Conservation (phyloP, 1,140 invertebrate genomes). For the Andrena cerasifolii region DNA sequence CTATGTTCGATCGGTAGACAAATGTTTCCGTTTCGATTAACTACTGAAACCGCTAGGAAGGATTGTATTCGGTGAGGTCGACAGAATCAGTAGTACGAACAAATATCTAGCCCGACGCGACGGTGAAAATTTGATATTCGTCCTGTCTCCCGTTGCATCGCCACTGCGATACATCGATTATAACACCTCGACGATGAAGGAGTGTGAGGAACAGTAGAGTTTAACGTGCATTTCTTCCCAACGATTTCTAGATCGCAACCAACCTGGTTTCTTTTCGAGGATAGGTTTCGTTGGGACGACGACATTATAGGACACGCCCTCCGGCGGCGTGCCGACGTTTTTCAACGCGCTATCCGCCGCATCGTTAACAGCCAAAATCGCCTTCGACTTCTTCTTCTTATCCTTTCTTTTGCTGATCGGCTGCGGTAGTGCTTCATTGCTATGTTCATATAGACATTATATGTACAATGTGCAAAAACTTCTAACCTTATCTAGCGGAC, state of each 20-base stretch:
- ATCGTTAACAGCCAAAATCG: conserved; percentile 47
- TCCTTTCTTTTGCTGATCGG: conserved; percentile 80
- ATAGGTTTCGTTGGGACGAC: conserved; percentile 47
- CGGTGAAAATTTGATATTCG: neutral
- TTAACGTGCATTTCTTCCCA: conserved; percentile 40
- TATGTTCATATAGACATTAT: conserved; percentile 50
- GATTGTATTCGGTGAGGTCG: neutral
- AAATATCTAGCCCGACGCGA: neutral
- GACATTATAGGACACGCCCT: conserved; percentile 60
- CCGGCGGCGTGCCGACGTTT: conserved; percentile 45
- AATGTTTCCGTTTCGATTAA: neutral
- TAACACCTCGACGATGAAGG: too few species aligned
- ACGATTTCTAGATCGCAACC: conserved; percentile 43
- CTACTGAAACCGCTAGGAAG: neutral
- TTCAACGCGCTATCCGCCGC: conserved; percentile 60
- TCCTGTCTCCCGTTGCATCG: neutral
- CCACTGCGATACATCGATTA: neutral
- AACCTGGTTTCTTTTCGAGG: conserved; percentile 73
- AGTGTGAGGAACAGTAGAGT: neutral
- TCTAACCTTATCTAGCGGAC: conserved; percentile 21
- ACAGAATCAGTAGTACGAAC: neutral
- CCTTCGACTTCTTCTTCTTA: conserved; percentile 82
- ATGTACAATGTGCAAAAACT: conserved; percentile 19
- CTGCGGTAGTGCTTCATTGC: conserved; percentile 78
- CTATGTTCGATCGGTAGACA: neutral